Conservation (phyloP, 2,113 vertebrate genomes). For the Pseudorectes ferrugineus region DNA sequence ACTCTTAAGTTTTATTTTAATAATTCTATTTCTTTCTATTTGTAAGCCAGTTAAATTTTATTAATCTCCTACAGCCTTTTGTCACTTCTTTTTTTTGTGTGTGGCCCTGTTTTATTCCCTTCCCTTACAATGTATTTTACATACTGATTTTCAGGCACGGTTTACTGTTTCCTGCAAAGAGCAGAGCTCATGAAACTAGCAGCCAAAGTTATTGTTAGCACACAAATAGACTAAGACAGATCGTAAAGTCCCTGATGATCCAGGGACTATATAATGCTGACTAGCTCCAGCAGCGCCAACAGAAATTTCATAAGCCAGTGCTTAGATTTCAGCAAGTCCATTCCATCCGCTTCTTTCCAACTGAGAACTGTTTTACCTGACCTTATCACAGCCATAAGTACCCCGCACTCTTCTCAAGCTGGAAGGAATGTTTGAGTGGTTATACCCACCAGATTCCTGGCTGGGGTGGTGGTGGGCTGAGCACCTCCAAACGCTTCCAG, state of each 20-base stretch:
- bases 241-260: constrained; percentile 64
- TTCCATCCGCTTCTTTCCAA: neutral
- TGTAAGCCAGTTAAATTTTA: constrained; percentile 19
- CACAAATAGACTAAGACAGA: constrained; percentile 72
- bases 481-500: neutral
- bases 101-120: constrained; percentile 4
- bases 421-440: neutral
- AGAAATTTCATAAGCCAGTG: constrained; percentile 57
- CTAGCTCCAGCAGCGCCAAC: constrained; percentile 45
- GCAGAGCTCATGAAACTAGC: constrained; percentile 43
- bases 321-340: constrained; percentile 38
- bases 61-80: constrained; percentile 14
- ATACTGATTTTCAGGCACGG: constrained; percentile 43
- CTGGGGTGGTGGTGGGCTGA: neutral
- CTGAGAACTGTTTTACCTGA: neutral
- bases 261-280: constrained; percentile 63
- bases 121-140: constrained; percentile 52
- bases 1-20: constrained; percentile 34
- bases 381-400: neutral
- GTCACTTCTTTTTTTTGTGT: neutral
- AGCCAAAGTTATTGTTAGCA: constrained; percentile 70
- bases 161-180: constrained; percentile 47
- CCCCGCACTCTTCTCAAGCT: neutral
- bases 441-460: neutral
- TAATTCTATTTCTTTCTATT: constrained; percentile 5